Evolutionary conservation across 2,113 vertebrate species (phyloP).

Genomic region (Poecilia latipinna): DNA sequence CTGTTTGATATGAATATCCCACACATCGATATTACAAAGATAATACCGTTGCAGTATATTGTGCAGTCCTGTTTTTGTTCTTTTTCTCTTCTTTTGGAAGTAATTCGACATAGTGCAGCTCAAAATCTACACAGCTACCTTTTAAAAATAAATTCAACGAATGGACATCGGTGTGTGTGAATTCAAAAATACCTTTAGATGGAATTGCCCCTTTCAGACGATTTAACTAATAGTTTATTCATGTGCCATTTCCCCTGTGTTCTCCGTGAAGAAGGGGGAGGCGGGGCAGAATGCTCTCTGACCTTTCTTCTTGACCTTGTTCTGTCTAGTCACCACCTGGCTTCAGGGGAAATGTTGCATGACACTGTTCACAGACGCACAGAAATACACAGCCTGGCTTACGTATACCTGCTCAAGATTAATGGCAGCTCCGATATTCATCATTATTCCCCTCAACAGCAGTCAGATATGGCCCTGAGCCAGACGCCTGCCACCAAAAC

Average conservation of each 20-base stretch:
- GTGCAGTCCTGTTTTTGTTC: too few relatives aligned
- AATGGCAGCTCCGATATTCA: constrained; percentile 63
- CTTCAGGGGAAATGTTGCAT: constrained; percentile 50
- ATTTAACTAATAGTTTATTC: constrained; percentile 20
- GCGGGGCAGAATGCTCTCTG: constrained; percentile 42
- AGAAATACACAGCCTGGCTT: constrained; percentile 27
- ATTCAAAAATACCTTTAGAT: background rate
- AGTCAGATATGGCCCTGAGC: constrained; percentile 57
- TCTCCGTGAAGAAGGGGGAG: constrained; percentile 14
- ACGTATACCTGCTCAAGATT: constrained; percentile 70
- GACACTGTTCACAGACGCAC: constrained; percentile 48
- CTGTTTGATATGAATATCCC: too few relatives aligned
- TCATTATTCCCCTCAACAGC: constrained; percentile 72
- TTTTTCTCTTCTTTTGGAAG: background rate
- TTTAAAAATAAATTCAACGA: background rate
- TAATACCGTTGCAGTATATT: too few relatives aligned
- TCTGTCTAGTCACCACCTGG: constrained; percentile 77
- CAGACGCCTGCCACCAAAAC: constrained; percentile 44
- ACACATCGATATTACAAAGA: too few relatives aligned
- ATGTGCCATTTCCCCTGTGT: constrained; percentile 37
- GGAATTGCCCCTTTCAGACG: background rate
- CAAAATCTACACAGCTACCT: background rate
- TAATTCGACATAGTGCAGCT: background rate
- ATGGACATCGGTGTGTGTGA: background rate
- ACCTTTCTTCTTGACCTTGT: constrained; percentile 70